Evolutionary conservation across 2,888 invertebrate species (phyloP), one percentile per base, ranked within the genome.

Genomic region (Hypselothyrea guttata): DNA sequence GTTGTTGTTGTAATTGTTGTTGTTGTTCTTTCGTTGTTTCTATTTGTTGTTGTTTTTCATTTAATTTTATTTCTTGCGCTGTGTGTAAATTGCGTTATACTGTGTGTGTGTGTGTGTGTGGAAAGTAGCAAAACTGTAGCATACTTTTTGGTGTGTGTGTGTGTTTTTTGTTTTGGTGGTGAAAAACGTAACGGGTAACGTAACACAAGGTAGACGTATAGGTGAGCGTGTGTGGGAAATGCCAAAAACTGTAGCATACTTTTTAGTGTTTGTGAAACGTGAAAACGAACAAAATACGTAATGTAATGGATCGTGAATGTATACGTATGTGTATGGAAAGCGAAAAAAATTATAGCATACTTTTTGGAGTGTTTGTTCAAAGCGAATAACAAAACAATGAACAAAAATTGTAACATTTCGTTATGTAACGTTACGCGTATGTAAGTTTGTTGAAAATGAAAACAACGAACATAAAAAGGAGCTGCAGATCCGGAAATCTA

Each of bases 321-420:
- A 33, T 52, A 5, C 5, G 22, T 4, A 12, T 31, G 34, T 9
- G 37, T 31, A 47, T 69, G 63, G 41, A 11, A 70, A 38, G 45
- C 64, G 48, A 69, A 52, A 18, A 52, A 53, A 44, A 28, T 41
- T 42, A 48, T 40, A 48, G 49, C 65, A 63, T 55, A 55, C 38
- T 55, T 53, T 18, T 56, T n/a, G n/a, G n/a, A n/a, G n/a, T n/a
- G n/a, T n/a, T n/a, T n/a, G n/a, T n/a, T n/a, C n/a, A n/a, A n/a
- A n/a, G n/a, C n/a, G n/a, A n/a, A n/a, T n/a, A n/a, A n/a, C n/a
- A n/a, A n/a, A n/a, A n/a, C n/a, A n/a, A n/a, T n/a, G n/a, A n/a
- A n/a, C n/a, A n/a, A n/a, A n/a, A n/a, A n/a, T n/a, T n/a, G n/a
- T n/a, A n/a, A n/a, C n/a, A n/a, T n/a, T n/a, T n/a, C n/a, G n/a